Conservation (phyloP, 2,113 vertebrate species). For the Panthera leo region DNA sequence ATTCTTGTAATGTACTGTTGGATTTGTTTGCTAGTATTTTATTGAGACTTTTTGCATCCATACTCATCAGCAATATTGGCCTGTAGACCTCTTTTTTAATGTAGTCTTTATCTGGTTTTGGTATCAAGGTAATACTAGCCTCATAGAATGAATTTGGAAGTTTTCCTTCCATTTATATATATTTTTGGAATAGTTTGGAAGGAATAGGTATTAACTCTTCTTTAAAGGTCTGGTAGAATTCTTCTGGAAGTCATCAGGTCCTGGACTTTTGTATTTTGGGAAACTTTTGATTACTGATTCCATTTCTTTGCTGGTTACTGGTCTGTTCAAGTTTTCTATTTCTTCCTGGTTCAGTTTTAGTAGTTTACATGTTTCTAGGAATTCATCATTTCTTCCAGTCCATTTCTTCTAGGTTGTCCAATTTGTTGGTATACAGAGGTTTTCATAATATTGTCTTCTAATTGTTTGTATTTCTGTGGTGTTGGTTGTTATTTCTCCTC, state of each 20-base stretch:
- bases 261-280: not conserved
- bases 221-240: not conserved
- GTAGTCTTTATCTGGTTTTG: not conserved
- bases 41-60: not conserved
- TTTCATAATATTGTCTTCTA: not conserved
- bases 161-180: not conserved
- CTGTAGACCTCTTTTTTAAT: not conserved
- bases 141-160: not conserved
- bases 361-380: not conserved
- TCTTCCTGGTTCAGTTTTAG: not conserved
- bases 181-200: not conserved
- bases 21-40: not conserved
- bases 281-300: not conserved
- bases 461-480: not conserved
- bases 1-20: not conserved
- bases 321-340: not conserved
- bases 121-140: not conserved
- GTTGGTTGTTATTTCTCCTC: not conserved
- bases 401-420: not conserved
- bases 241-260: not conserved
- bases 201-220: not conserved
- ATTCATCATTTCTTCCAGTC: not conserved
- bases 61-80: not conserved
- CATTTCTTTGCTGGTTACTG: not conserved
- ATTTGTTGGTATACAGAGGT: not conserved